Evolutionary conservation across 2,113 vertebrate species (phyloP).

Genomic region (Xyliphius kryptos): DNA sequence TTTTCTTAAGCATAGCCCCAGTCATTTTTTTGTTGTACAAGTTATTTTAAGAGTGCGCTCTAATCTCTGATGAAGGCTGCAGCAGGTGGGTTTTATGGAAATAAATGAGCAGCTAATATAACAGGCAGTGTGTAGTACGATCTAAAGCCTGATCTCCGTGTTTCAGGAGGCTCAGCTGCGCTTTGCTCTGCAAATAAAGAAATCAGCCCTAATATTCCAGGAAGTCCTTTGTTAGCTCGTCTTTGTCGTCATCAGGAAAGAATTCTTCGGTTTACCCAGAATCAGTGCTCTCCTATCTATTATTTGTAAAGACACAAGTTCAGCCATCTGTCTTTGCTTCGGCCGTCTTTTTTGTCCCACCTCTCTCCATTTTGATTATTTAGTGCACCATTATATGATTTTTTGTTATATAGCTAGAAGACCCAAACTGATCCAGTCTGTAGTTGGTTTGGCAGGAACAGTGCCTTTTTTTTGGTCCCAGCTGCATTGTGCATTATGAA

Average conservation of each 20-base stretch:
- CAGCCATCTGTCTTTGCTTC: slow-evolving; percentile 1
- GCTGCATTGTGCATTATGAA: slow-evolving; percentile 4
- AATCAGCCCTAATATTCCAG: slow-evolving; percentile 29
- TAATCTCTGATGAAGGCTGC: slow-evolving; percentile 3
- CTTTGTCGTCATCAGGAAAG: slow-evolving; percentile 34
- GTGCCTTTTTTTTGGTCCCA: background rate
- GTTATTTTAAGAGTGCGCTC: too few species aligned
- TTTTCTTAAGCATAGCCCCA: too few species aligned
- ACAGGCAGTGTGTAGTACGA: slow-evolving; percentile 26
- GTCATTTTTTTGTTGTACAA: too few species aligned
- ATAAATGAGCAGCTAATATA: slow-evolving; percentile 33
- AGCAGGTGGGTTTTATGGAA: slow-evolving; percentile 35
- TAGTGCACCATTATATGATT: background rate
- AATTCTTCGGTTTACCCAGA: slow-evolving; percentile 42
- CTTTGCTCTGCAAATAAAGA: slow-evolving; percentile 27
- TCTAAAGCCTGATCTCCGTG: background rate
- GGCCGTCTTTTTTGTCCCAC: background rate
- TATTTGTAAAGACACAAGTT: slow-evolving; percentile 16
- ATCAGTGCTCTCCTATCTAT: slow-evolving; percentile 19
- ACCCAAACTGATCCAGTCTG: slow-evolving; percentile 24
- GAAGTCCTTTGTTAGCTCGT: slow-evolving; percentile 29
- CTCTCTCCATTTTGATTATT: slow-evolving; percentile 1
- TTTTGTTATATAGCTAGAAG: slow-evolving; percentile 2
- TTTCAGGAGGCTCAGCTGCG: slow-evolving; percentile 31
- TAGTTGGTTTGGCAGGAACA: slow-evolving; percentile 6